phyloP scores from a whole-genome alignment of 1,140 invertebrate genomes.

The Onthophagus taurus region DNA sequence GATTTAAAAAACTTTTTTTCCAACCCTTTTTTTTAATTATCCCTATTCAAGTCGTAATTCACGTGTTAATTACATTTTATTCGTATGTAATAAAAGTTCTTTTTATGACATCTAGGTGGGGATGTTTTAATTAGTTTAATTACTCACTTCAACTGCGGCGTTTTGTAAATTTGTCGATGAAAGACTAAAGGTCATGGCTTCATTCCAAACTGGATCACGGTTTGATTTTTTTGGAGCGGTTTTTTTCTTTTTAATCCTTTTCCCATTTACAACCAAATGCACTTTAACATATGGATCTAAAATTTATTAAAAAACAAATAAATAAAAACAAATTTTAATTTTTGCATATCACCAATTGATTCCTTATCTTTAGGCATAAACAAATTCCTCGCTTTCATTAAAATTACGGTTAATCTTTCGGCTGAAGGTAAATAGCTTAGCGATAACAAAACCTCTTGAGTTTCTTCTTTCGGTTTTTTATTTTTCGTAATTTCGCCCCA shows the following conservation, averaged over 20 bases:
- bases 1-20: too few species aligned
- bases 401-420: conserved; percentile 71
- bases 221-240: conserved; percentile 80
- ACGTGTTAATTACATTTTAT: too few species aligned
- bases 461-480: conserved; percentile 65
- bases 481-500: conserved; percentile 70
- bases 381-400: conserved; percentile 76
- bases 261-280: conserved; percentile 76
- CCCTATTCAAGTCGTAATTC: too few species aligned
- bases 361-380: conserved; percentile 57
- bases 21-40: too few species aligned
- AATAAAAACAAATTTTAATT: conserved; percentile 3
- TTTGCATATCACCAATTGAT: conserved; percentile 48
- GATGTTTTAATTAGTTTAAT: too few species aligned
- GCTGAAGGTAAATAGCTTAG: conserved; percentile 80
- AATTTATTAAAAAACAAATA: conserved; percentile 5
- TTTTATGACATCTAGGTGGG: too few species aligned
- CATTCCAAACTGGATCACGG: conserved; percentile 89
- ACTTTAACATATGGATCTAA: conserved; percentile 86
- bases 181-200: conserved; percentile 85
- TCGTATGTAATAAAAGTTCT: too few species aligned
- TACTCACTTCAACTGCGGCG: conserved; percentile 64
- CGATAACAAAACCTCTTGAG: conserved; percentile 71
- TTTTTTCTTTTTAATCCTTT: conserved; percentile 81
- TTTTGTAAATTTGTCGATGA: conserved; percentile 55